Evolutionary conservation across 23 tunicate species (phyloP).

Genomic region (Ciona savignyi): DNA sequence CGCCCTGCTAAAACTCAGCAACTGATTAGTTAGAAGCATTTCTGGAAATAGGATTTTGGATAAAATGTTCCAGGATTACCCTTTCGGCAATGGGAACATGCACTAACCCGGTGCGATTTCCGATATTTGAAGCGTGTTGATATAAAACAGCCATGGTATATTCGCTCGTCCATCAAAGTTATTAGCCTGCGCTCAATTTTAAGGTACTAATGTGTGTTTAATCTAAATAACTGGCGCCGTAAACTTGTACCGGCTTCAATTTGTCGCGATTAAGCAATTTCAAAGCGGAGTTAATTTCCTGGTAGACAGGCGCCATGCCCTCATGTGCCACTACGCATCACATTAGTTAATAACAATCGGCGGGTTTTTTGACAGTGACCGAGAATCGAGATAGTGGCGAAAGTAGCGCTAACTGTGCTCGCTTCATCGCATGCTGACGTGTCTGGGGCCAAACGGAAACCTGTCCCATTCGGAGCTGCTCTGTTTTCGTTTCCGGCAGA

Average conservation of each 20-base stretch:
- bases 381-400: not conserved
- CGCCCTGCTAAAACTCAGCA: not conserved
- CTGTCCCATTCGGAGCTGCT: constrained; percentile 5
- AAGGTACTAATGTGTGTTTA: no score
- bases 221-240: not conserved
- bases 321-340: not conserved
- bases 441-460: constrained; percentile 31
- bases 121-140: no score
- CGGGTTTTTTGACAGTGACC: not conserved
- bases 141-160: no score
- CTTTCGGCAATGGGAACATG: no score
- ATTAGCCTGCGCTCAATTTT: no score
- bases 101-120: no score
- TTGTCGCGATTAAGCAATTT: not conserved
- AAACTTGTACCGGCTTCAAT: not conserved
- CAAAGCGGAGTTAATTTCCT: constrained; percentile 1
- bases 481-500: not conserved
- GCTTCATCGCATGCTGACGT: not conserved
- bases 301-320: not conserved
- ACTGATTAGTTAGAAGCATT: not conserved
- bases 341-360: not conserved
- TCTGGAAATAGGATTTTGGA: not conserved
- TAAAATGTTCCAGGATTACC: not conserved
- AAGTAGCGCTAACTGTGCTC: not conserved
- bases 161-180: no score